These are phyloP conservation scores for Zelleria hepariella DNA, from an alignment of 2,888 invertebrate species.

Conservation along the genomic window DNA sequence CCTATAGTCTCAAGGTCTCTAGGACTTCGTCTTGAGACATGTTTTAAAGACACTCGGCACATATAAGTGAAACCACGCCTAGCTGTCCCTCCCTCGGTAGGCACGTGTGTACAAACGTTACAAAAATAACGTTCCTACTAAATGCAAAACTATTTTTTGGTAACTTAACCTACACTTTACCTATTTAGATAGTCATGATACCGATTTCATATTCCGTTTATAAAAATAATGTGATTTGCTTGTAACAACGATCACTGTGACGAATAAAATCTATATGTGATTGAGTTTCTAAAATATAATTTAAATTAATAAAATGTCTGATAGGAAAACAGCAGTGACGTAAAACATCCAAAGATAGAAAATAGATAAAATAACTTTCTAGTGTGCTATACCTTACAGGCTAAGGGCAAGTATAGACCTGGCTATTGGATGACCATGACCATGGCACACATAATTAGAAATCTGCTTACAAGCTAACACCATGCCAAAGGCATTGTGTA, in stretches of 20 bases:
- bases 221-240: background rate
- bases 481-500: background rate
- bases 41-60: too few relatives aligned
- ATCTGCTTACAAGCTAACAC: background rate
- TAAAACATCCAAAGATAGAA: constrained; percentile 23
- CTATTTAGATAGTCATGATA: background rate
- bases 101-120: too few relatives aligned
- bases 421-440: background rate
- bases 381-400: constrained; percentile 15
- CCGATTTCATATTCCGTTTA: background rate
- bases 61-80: too few relatives aligned
- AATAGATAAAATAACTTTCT: constrained; percentile 27
- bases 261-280: background rate
- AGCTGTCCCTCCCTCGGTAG: too few relatives aligned
- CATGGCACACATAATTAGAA: background rate
- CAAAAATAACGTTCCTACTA: constrained; percentile 33
- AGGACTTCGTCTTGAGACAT: too few relatives aligned
- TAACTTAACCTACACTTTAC: constrained; percentile 49
- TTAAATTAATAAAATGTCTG: constrained; percentile 25
- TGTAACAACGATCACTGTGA: constrained; percentile 1
- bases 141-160: constrained; percentile 55
- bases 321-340: constrained; percentile 31
- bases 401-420: background rate
- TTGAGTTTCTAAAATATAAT: constrained; percentile 2
- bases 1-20: too few relatives aligned